phyloP scores from a whole-genome alignment of 2,888 invertebrate species.

The Coelopa pilipes region DNA sequence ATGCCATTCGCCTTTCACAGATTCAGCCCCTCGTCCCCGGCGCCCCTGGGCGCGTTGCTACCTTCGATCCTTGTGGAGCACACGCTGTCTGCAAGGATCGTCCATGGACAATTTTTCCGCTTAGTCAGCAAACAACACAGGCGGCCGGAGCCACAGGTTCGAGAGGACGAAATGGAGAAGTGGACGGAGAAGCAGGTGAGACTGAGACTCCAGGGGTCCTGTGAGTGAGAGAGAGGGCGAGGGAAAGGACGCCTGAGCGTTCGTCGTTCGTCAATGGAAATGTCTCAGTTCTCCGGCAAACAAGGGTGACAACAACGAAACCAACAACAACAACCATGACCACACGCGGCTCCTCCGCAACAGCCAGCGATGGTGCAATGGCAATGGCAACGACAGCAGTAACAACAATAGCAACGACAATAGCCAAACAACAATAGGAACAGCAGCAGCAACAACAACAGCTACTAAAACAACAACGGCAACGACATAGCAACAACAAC shows the following conservation, averaged over 20 bases:
- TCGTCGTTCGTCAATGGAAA: background rate
- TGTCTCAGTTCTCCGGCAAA: background rate
- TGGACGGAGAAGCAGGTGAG: too few species aligned
- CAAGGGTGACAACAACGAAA: background rate
- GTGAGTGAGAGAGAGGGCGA: background rate
- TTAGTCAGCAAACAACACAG: background rate
- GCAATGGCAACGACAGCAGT: background rate
- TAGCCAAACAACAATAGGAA: background rate
- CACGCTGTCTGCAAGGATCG: background rate
- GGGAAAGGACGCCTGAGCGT: background rate
- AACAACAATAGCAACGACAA: background rate
- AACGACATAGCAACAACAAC: background rate
- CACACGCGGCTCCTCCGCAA: too few species aligned
- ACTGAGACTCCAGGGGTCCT: background rate
- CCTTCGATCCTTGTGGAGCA: background rate
- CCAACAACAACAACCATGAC: background rate
- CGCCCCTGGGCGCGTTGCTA: background rate
- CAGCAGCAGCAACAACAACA: conserved; percentile 1
- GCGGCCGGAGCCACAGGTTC: too few species aligned
- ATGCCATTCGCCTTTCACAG: too few species aligned
- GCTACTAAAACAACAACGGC: background rate
- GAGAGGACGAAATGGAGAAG: too few species aligned
- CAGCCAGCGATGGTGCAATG: too few species aligned
- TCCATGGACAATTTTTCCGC: background rate
- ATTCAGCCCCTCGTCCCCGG: background rate